These are phyloP conservation scores for Atopsyche davidsoni DNA, from an alignment of 1,140 invertebrate species.

Conservation along the genomic window DNA sequence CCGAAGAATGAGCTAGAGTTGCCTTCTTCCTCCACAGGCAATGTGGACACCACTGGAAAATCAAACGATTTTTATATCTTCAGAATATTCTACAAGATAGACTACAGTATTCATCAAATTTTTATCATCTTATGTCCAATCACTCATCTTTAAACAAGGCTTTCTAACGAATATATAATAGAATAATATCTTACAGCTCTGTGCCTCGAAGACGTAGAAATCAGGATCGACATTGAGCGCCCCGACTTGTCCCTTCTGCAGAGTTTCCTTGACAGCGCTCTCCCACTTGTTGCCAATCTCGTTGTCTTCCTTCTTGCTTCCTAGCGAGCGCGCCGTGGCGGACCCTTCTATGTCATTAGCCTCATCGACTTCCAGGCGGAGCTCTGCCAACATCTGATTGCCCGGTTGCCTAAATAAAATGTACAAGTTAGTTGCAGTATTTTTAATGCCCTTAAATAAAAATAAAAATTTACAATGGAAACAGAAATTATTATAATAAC, in stretches of 20 bases:
- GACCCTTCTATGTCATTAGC: conserved; percentile 35
- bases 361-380: conserved; percentile 42
- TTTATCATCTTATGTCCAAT: too few relatives aligned
- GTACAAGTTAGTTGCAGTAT: too few relatives aligned
- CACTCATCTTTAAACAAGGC: too few relatives aligned
- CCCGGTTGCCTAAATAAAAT: conserved; percentile 42
- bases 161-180: too few relatives aligned
- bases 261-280: conserved; percentile 58
- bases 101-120: neutral
- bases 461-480: too few relatives aligned
- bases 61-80: conserved; percentile 1
- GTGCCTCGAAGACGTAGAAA: conserved; percentile 62
- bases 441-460: conserved; percentile 11
- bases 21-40: conserved; percentile 33
- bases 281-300: conserved; percentile 46
- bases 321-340: conserved; percentile 34
- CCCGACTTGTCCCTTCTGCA: conserved; percentile 66
- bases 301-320: conserved; percentile 13
- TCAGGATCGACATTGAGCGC: conserved; percentile 71
- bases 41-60: conserved; percentile 31
- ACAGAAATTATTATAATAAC: conserved; percentile 37
- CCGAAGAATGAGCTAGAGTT: conserved; percentile 48
- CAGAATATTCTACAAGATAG: too few relatives aligned
- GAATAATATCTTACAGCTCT: conserved; percentile 48
- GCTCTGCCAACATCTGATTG: conserved; percentile 42